These are phyloP conservation scores for Ammodytes marinus DNA, from an alignment of 2,113 vertebrate species.

Conservation along the genomic window DNA sequence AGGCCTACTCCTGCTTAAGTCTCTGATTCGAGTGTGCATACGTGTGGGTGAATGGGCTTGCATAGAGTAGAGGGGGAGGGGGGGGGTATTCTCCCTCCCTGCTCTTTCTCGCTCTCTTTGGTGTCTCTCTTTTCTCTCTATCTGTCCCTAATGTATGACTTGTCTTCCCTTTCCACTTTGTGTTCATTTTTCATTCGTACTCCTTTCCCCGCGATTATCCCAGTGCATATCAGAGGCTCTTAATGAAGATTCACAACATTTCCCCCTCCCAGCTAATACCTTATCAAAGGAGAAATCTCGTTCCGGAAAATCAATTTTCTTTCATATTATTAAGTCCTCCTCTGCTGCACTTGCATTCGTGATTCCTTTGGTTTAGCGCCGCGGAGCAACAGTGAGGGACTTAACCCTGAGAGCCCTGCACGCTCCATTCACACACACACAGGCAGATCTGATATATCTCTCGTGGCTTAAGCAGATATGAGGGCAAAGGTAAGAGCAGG, in stretches of 20 bases:
- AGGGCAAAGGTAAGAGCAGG: conserved; percentile 53
- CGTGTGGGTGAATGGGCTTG: conserved; percentile 39
- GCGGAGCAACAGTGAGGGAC: conserved; percentile 76
- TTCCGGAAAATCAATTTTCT: conserved; percentile 90
- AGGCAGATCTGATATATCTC: conserved; percentile 74
- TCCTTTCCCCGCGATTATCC: conserved; percentile 80
- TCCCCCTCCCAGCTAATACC: conserved; percentile 87
- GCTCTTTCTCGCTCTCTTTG: conserved; percentile 55
- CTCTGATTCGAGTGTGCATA: conserved; percentile 70
- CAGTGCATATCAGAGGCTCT: conserved; percentile 84
- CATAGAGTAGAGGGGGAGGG: conserved; percentile 1
- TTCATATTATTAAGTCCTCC: conserved; percentile 88
- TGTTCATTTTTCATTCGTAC: conserved; percentile 83
- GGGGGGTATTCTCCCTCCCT: conserved; percentile 34
- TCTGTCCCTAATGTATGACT: conserved; percentile 76
- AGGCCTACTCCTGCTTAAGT: conserved; percentile 79
- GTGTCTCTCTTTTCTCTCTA: conserved; percentile 59
- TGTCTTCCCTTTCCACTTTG: conserved; percentile 64
- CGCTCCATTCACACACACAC: conserved; percentile 68
- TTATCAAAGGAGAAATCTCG: conserved; percentile 88
- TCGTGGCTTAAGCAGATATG: conserved; percentile 65
- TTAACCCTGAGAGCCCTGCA: conserved; percentile 77
- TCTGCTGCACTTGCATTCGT: conserved; percentile 80
- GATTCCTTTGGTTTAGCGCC: conserved; percentile 74
- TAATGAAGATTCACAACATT: conserved; percentile 90